Base-by-base conservation (phyloP, 2,113 vertebrate genomes). In the Callaeas wilsoni region DNA sequence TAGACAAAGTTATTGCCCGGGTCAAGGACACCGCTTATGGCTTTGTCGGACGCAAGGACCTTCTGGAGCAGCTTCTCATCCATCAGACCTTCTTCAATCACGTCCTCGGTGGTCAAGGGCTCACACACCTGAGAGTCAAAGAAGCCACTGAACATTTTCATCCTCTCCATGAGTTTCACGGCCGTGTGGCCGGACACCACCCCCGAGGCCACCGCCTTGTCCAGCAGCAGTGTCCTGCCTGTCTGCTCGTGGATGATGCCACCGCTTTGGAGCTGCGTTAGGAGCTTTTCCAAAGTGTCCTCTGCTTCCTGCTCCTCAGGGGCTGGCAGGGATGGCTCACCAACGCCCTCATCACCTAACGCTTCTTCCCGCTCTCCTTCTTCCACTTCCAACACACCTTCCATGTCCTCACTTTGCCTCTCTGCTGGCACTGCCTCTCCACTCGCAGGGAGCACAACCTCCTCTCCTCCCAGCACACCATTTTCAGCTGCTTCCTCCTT, bases 121-220 rank as follows among this genome's bases (percentile, higher is more conserved):
- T 99, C 98, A 1, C 97, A 87, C 0, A 98, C 97, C 29, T 91
- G 96, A 2, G 98, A 91, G 88, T 99, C 99, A 59, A 99, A 96
- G 97, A 99, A 99, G 49, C 99, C 99, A 13, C 97, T 98, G 94
- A 99, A 99, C 94, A 99, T 97, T 68, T 97, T 97, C 84, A 99
- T 97, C 84, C 97, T 97, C 89, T 97, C 98, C 98, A 99, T 98
- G 19, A 99, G 94, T n/a, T 98, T 99, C 65, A 99, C 97, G 12
- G 99, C 99, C 2, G 98, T 98, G 74, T 99, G 98, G 9, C 98
- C 98, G 16, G 99, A 96, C 41, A 99, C 96, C 16, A 98, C 70
- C 2, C 99, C 98, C 10, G 89, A 93, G 25, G 98, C 97, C 49
- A 99, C 86, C 0, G 99, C 99, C 86, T 99, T 98, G 50, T 99